A percentile compares a stretch with the other conserved stretches of the same genome.
These are phyloP conservation scores for Formica aserva DNA, from an alignment of 2,888 invertebrate genomes.

Conservation along the genomic window DNA sequence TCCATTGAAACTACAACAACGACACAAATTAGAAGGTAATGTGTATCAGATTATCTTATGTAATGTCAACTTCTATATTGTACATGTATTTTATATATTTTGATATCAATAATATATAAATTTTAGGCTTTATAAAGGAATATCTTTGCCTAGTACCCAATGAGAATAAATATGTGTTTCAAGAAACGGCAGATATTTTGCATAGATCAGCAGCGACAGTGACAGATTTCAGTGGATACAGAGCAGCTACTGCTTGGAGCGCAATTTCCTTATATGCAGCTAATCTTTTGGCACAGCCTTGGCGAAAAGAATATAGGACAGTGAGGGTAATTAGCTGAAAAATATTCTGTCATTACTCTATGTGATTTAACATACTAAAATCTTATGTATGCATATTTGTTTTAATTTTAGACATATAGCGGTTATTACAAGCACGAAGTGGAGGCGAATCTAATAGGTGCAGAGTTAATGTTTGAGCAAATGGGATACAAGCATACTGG, in stretches of 20 bases:
- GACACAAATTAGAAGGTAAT: conserved; percentile 92
- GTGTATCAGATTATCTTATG: not conserved
- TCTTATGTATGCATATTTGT: conserved; percentile 40
- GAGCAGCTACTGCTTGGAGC: conserved; percentile 93
- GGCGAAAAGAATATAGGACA: conserved; percentile 94
- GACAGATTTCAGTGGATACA: conserved; percentile 92
- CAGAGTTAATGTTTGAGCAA: conserved; percentile 91
- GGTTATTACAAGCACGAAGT: conserved; percentile 96
- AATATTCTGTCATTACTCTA: conserved; percentile 38
- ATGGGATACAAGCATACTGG: conserved; percentile 92
- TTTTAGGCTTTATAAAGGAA: conserved; percentile 90
- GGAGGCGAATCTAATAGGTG: conserved; percentile 92
- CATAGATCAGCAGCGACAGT: conserved; percentile 90
- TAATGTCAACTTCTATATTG: not conserved
- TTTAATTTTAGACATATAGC: conserved; percentile 90
- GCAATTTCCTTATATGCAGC: conserved; percentile 94
- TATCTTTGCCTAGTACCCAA: conserved; percentile 92
- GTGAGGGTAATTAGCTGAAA: conserved; percentile 89
- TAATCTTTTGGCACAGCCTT: conserved; percentile 94
- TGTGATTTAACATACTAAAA: conserved; percentile 32
- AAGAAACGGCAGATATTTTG: conserved; percentile 92
- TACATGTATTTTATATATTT: not conserved
- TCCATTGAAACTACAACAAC: conserved; percentile 91
- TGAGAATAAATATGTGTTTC: conserved; percentile 92
- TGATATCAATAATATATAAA: not conserved